A percentile compares a stretch with the other conserved stretches of the same genome.
Evolutionary conservation across 2,888 invertebrate genomes (phyloP).

Genomic region (Leptopilina syphax): DNA sequence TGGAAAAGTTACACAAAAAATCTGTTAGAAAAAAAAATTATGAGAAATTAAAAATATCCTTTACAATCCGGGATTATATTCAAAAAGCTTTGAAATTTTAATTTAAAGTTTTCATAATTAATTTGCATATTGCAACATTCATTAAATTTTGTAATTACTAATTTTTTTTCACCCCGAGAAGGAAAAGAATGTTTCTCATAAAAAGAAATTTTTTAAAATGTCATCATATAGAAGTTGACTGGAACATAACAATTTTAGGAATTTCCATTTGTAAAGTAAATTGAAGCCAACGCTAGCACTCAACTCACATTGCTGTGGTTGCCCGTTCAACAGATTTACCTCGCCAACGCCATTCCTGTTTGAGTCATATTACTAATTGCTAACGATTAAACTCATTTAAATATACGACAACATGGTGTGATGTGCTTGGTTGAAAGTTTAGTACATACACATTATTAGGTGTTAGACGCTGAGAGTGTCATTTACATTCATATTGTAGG

Average conservation of each 20-base stretch:
- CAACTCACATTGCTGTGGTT: conserved; percentile 14
- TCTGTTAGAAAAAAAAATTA: too few relatives aligned
- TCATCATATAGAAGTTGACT: background rate
- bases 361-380: conserved; percentile 31
- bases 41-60: too few relatives aligned
- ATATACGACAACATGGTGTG: background rate
- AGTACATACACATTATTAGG: conserved; percentile 4
- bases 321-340: conserved; percentile 10
- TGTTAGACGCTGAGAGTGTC: conserved; percentile 9
- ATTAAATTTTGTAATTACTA: too few relatives aligned
- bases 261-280: conserved; percentile 12
- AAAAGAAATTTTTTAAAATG: background rate
- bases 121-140: too few relatives aligned
- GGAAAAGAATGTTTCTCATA: too few relatives aligned
- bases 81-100: too few relatives aligned
- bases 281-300: background rate
- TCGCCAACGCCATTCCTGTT: background rate
- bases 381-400: conserved; percentile 24
- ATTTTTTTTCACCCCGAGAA: too few relatives aligned
- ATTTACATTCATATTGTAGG: background rate
- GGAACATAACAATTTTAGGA: background rate
- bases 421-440: conserved; percentile 8
- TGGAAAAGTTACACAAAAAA: too few relatives aligned
- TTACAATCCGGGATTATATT: too few relatives aligned
- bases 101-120: too few relatives aligned